These are phyloP conservation scores for Saturnia japonica DNA, from an alignment of 2,888 invertebrate genomes.

Conservation along the genomic window DNA sequence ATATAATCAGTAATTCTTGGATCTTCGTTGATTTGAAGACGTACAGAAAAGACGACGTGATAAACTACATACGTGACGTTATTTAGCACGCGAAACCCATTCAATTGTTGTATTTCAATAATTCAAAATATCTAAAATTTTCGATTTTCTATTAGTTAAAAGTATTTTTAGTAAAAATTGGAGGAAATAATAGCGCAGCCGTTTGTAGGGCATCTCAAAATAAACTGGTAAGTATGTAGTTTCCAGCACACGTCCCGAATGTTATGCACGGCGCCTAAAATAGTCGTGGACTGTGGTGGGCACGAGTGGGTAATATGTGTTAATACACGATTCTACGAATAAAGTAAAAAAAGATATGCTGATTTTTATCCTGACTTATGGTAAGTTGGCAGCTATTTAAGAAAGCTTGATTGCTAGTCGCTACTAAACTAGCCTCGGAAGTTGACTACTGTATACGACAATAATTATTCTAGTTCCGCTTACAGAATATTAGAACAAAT, in stretches of 20 bases:
- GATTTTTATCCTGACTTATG: not conserved
- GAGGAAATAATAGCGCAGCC: slow-evolving; percentile 25
- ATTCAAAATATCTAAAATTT: not conserved
- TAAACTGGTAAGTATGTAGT: slow-evolving; percentile 68
- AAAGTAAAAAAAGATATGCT: slow-evolving; percentile 20
- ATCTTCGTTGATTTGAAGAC: not conserved
- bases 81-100: not conserved
- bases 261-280: slow-evolving; percentile 71
- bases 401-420: not conserved
- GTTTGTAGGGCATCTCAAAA: slow-evolving; percentile 75
- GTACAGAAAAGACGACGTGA: not conserved
- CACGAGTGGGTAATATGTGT: slow-evolving; percentile 43
- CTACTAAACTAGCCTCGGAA: not conserved
- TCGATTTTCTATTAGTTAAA: not conserved
- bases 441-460: not conserved
- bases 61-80: not conserved
- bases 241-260: slow-evolving; percentile 76
- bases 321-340: slow-evolving; percentile 57
- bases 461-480: not conserved
- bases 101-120: not conserved
- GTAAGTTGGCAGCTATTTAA: not conserved
- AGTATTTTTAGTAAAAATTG: not conserved
- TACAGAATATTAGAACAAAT: too few relatives aligned
- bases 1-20: not conserved
- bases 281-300: slow-evolving; percentile 53